Conservation (phyloP, 1,140 invertebrate genomes). For the Rhagoletis zephyria region DNA sequence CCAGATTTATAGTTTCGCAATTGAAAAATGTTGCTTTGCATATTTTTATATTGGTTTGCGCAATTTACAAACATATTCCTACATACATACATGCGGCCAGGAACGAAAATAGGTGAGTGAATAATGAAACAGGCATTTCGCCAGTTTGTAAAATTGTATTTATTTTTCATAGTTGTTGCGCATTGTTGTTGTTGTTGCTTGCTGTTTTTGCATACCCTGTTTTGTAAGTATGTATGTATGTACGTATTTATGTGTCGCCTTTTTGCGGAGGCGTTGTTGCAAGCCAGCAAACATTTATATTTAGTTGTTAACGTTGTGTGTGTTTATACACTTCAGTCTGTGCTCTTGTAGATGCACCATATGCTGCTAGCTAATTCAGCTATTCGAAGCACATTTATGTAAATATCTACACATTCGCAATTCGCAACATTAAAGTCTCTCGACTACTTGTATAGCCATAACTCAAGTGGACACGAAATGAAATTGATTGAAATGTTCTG, state of each 20-base stretch:
- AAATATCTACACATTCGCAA: slow-evolving; percentile 15
- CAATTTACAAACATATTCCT: background rate
- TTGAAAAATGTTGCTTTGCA: background rate
- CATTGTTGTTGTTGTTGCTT: background rate
- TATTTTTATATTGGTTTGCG: background rate
- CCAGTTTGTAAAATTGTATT: background rate
- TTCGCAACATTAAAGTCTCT: slow-evolving; percentile 6
- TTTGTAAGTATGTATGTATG: background rate
- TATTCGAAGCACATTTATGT: slow-evolving; percentile 20
- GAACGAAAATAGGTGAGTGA: slow-evolving; percentile 17
- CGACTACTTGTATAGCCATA: slow-evolving; percentile 28
- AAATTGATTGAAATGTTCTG: slow-evolving; percentile 52
- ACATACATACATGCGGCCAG: background rate
- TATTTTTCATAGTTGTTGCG: background rate
- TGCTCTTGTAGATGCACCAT: no score
- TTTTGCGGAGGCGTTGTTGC: slow-evolving; percentile 39
- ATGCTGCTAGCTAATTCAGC: slow-evolving; percentile 11
- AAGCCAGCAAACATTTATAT: slow-evolving; percentile 38
- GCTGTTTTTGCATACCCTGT: background rate
- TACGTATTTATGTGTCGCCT: background rate
- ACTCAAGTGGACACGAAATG: slow-evolving; percentile 49
- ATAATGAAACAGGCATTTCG: slow-evolving; percentile 27
- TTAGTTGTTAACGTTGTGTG: background rate
- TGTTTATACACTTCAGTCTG: background rate
- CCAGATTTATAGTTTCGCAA: background rate